Evolutionary conservation across 1,140 invertebrate species (phyloP), one percentile per base, ranked within the genome.

Genomic region (Aradophagus sp.): DNA sequence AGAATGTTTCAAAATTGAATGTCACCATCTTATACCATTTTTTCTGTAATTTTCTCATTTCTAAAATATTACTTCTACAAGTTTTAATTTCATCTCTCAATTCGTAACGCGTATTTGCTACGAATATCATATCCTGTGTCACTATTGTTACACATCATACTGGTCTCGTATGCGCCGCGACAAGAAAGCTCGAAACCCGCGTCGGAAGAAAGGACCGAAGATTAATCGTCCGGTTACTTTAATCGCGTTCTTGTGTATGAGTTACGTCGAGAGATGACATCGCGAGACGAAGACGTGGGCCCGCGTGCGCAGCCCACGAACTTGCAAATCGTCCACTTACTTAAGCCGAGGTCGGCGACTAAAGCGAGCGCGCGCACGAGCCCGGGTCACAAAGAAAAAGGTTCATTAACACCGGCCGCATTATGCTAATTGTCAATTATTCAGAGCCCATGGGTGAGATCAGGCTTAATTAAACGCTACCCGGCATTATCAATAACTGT

Each of bases 301-400:
- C 4, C 11, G 32, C 12, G 32, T 2, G 13, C 32, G 31, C 27
- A 17, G 44, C n/a, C 41, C 47, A 27, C 44, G 53, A 52, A 44
- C 31, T 66, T 48, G 42, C 34, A 58, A 58, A 50, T 53, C 47
- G 38, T 55, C 12, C 11, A 16, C 12, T 50, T 42, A 27, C n/a
- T 52, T 48, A 34, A 32, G 31, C 31, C 47, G 32, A 42, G 63
- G 71, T 52, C 41, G 63, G 48, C 52, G 65, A 27, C 27, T 52
- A 63, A 83, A 81, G 80, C 80, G 79, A 79, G 79, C 80, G 13
- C 11, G 4, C 13, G 12, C 5, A 12, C 32, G 74, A 78, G 73
- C 73, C 80, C 65, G 68, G 69, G 52, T 31, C 36, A 56, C 36
- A 17, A 44, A 45, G 39, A 50, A 68, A 44, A 53, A 26, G 50